These are phyloP conservation scores for Heterochromis multidens DNA, from an alignment of 2,113 vertebrate genomes.

Conservation along the genomic window DNA sequence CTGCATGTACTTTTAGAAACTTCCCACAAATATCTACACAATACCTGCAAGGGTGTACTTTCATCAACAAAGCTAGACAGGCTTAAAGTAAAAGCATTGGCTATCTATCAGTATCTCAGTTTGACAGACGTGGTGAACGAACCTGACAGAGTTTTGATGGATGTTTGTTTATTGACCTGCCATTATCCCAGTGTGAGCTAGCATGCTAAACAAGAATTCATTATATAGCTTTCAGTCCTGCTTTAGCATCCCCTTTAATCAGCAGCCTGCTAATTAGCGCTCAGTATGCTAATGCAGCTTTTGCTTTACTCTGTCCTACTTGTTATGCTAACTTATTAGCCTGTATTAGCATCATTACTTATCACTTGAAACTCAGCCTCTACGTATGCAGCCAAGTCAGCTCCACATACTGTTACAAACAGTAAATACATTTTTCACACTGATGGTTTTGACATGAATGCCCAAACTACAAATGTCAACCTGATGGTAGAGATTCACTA, in stretches of 20 bases:
- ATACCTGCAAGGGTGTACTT: not conserved
- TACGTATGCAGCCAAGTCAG: constrained; percentile 20
- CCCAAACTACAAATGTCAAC: not conserved
- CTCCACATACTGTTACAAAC: constrained; percentile 19
- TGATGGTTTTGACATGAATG: not conserved
- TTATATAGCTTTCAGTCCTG: constrained; percentile 50
- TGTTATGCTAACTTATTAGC: constrained; percentile 75
- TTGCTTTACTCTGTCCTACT: constrained; percentile 50
- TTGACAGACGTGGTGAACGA: not conserved
- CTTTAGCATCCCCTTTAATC: constrained; percentile 71
- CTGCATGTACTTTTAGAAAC: not conserved
- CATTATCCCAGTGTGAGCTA: not conserved
- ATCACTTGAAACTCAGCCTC: constrained; percentile 55
- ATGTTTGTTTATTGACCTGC: not conserved
- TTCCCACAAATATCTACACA: not conserved
- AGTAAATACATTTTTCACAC: not conserved
- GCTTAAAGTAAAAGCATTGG: accelerated
- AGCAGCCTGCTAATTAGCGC: constrained; percentile 66
- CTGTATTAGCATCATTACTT: constrained; percentile 69
- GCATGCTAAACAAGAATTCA: not conserved
- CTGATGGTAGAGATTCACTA: not conserved
- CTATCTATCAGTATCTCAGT: not conserved
- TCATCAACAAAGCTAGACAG: not conserved
- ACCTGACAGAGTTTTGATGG: not conserved
- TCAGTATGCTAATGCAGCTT: constrained; percentile 63